Percentiles rank a stretch among this genome's conserved stretches.
phyloP scores from a whole-genome alignment of 2,888 invertebrate genomes.

The Silvanus unidentatus region DNA sequence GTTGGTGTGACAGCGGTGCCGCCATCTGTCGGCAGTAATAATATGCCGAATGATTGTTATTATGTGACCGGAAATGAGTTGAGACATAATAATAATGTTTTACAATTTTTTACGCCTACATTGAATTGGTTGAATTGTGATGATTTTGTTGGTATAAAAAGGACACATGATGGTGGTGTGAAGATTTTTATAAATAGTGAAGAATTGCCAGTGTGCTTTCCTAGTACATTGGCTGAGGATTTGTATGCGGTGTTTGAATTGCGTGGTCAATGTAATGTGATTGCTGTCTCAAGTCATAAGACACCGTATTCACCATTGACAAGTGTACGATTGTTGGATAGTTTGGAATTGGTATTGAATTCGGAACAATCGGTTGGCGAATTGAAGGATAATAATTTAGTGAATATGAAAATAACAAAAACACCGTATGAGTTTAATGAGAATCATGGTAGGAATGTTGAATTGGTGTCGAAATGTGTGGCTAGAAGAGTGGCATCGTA shows the following conservation, averaged over 20 bases:
- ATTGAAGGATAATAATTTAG: slow-evolving; percentile 14
- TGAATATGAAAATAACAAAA: slow-evolving; percentile 11
- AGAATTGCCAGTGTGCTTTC: slow-evolving; percentile 51
- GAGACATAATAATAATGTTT: slow-evolving; percentile 57
- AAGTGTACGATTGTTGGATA: slow-evolving; percentile 53
- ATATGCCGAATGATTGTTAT: slow-evolving; percentile 64
- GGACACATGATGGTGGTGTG: slow-evolving; percentile 62
- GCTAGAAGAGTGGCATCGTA: slow-evolving; percentile 77
- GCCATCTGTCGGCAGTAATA: slow-evolving; percentile 55
- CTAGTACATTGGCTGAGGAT: slow-evolving; percentile 45
- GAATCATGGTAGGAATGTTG: slow-evolving; percentile 78
- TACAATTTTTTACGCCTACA: slow-evolving; percentile 64
- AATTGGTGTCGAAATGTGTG: slow-evolving; percentile 57
- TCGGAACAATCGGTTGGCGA: slow-evolving; percentile 28
- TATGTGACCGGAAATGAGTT: slow-evolving; percentile 68
- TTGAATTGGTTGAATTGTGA: slow-evolving; percentile 78
- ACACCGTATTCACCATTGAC: slow-evolving; percentile 50
- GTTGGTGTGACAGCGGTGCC: slow-evolving; percentile 70
- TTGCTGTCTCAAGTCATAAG: slow-evolving; percentile 65
- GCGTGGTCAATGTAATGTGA: slow-evolving; percentile 69
- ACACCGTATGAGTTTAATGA: slow-evolving; percentile 69
- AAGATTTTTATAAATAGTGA: slow-evolving; percentile 77
- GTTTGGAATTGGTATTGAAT: slow-evolving; percentile 56
- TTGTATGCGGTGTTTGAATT: slow-evolving; percentile 80
- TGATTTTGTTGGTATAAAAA: slow-evolving; percentile 70